Base-by-base conservation (phyloP, 2,797 vertebrate species). In the Remorina albescens region DNA sequence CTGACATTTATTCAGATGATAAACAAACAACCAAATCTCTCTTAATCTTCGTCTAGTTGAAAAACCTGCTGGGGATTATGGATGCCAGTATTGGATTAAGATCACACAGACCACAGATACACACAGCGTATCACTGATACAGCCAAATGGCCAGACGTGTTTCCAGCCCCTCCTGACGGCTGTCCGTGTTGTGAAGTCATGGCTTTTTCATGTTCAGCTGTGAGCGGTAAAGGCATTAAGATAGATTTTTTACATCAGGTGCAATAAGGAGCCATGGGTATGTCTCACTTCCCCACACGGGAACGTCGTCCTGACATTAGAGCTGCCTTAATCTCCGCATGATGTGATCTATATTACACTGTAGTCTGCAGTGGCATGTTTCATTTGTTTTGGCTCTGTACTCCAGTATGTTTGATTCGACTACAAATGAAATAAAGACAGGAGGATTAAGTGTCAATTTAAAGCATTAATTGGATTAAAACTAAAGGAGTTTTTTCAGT, bases 21-120 rank as follows among this genome's bases (percentile, higher is more conserved):
- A 74, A 85, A 88, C 79, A 89, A 89, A 82, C 59, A 39, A 16
- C 26, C 60, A 80, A 68, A 86, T 82, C 78, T 77, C 62, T 71
- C 26, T 57, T 84, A 84, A 90, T 83, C 84, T 84, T 75, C 80
- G 77, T 86, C 85, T 67, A 47, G 80, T 77, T 67, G 72, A 55
- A 66, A 86, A 77, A 82, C 85, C 86, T 75, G 66, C 55, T 66
- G 67, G 61, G 78, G 71, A 81, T 86, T 79, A 76, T 25, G 21
- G 62, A 67, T 70, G 60, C 36, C 67, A 77, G 71, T 39, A 39
- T 59, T 88, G 85, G 82, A 84, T 84, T 78, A 74, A 51, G 81
- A 86, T 83, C 71, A 84, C 71, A 85, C 53, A 74, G 59, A 78
- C 74, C 67, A 16, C 67, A 76, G 54, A 80, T 25, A 67, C 78